Percentiles rank a stretch among this genome's conserved stretches.
Conservation (phyloP, 2,888 invertebrate genomes). For the Rhopalosiphum nymphaeae region DNA sequence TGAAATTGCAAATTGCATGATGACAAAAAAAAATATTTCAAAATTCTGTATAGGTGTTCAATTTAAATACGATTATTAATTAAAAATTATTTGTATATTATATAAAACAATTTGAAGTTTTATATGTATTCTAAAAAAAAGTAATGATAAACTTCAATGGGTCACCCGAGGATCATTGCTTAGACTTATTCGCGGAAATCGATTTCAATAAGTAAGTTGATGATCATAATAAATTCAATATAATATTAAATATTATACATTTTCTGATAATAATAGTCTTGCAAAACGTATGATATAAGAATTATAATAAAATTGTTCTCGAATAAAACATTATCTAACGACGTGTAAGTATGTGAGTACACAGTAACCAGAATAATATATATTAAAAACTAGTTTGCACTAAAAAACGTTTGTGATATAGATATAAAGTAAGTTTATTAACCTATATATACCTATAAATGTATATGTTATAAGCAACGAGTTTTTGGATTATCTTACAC, state of each 20-base stretch:
- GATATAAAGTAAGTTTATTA: not conserved
- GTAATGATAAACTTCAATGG: not conserved
- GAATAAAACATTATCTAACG: conserved; percentile 14
- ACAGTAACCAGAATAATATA: not conserved
- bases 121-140: not conserved
- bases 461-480: not conserved
- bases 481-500: not conserved
- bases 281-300: not conserved
- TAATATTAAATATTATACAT: not conserved
- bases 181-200: not conserved
- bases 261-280: not conserved
- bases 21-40: too few relatives aligned
- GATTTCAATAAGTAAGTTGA: not conserved
- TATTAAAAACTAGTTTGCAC: not conserved
- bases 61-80: not conserved
- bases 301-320: not conserved
- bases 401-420: not conserved
- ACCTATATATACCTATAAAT: not conserved
- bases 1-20: too few relatives aligned
- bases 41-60: not conserved
- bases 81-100: not conserved
- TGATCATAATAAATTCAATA: not conserved
- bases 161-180: not conserved
- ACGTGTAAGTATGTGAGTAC: conserved; percentile 19
- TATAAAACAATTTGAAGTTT: not conserved